phyloP scores from a whole-genome alignment of 2,888 invertebrate species.

The Ochropacha duplaris region DNA sequence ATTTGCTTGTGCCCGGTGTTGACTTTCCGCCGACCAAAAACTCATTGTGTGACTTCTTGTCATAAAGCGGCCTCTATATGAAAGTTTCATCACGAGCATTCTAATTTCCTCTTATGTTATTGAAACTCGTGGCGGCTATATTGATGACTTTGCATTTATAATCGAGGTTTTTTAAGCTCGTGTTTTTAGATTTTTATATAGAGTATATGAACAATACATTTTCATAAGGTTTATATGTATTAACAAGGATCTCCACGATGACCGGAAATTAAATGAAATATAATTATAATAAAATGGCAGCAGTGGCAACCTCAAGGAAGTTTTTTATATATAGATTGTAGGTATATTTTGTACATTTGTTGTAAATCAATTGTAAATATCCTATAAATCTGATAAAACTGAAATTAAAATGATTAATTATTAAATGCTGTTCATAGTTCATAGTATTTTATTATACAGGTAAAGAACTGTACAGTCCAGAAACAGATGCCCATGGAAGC shows the following conservation, averaged over 20 bases:
- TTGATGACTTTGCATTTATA: conserved; percentile 40
- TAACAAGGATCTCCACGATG: too few species aligned
- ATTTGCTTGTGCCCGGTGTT: conserved; percentile 68
- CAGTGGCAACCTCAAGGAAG: too few species aligned
- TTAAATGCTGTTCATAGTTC: background rate
- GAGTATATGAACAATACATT: background rate
- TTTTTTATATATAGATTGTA: too few species aligned
- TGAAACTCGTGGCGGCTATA: conserved; percentile 49
- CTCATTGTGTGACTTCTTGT: conserved; percentile 74
- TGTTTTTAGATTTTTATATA: background rate
- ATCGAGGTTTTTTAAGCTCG: background rate
- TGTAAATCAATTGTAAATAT: too few species aligned
- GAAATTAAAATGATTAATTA: background rate
- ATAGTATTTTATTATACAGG: conserved; percentile 64
- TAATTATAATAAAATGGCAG: too few species aligned
- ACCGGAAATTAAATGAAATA: too few species aligned
- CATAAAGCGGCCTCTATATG: conserved; percentile 59
- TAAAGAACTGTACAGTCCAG: conserved; percentile 89
- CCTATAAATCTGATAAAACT: too few species aligned
- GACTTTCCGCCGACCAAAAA: conserved; percentile 68
- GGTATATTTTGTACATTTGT: too few species aligned
- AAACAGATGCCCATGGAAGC: conserved; percentile 71
- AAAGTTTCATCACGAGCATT: conserved; percentile 55
- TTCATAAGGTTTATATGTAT: background rate
- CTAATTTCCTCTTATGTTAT: conserved; percentile 63